Percentiles rank a stretch among this genome's conserved stretches.
phyloP scores from a whole-genome alignment of 2,888 invertebrate species.

The Dolomedes plantarius region DNA sequence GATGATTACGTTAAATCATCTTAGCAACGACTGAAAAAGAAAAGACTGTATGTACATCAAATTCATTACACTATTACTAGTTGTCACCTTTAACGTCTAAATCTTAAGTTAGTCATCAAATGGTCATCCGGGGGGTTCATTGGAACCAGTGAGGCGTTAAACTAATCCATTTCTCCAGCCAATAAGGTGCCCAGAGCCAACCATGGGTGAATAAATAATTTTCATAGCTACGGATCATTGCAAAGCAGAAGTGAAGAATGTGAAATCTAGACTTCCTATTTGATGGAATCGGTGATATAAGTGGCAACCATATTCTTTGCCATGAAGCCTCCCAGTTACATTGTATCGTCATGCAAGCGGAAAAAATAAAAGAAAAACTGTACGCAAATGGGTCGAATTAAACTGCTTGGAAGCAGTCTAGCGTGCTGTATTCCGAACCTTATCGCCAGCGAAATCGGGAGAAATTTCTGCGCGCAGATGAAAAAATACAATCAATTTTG shows the following conservation, averaged over 20 bases:
- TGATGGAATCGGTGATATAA: slow-evolving; percentile 44
- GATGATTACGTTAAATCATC: too few species aligned
- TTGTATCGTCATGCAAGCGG: neutral
- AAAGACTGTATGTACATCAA: too few species aligned
- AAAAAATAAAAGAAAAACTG: neutral
- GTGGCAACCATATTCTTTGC: slow-evolving; percentile 9
- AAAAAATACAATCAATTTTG: slow-evolving; percentile 7
- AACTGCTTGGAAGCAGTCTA: slow-evolving; percentile 38
- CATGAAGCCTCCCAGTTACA: neutral
- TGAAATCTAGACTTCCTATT: slow-evolving; percentile 53
- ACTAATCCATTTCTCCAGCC: slow-evolving; percentile 50
- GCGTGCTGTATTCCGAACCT: slow-evolving; percentile 46
- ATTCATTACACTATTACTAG: too few species aligned
- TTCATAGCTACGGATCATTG: slow-evolving; percentile 40
- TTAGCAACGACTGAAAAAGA: too few species aligned
- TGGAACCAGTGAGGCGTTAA: slow-evolving; percentile 43
- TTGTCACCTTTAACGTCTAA: too few species aligned
- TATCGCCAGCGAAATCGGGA: slow-evolving; percentile 12
- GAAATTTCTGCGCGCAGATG: neutral
- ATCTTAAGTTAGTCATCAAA: slow-evolving; percentile 56
- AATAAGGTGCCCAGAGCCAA: slow-evolving; percentile 32
- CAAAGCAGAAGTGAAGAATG: slow-evolving; percentile 32
- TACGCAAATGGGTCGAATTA: slow-evolving; percentile 27
- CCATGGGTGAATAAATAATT: slow-evolving; percentile 67
- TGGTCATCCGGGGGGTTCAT: slow-evolving; percentile 50